Conservation (phyloP, 2,888 invertebrate species). For the Stratiomys singularior region DNA sequence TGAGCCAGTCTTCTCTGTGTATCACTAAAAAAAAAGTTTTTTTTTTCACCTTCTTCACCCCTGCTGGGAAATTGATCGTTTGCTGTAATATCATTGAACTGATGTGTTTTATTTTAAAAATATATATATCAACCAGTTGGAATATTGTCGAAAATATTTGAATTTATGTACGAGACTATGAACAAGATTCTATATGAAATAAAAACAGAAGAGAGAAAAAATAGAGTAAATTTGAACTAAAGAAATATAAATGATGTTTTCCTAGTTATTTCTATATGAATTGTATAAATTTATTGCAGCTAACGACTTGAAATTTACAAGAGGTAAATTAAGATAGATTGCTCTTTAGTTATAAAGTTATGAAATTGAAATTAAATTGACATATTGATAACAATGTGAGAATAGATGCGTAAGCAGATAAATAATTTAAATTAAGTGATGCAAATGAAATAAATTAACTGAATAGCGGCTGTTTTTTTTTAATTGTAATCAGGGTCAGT, state of each 20-base stretch:
- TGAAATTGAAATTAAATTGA: not conserved
- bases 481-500: not conserved
- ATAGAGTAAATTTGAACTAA: conserved; percentile 29
- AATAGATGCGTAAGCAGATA: conserved; percentile 18
- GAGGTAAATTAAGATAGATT: conserved; percentile 4
- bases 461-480: not conserved
- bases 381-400: conserved; percentile 19
- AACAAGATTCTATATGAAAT: conserved; percentile 22
- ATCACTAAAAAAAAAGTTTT: too few species aligned
- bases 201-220: too few species aligned
- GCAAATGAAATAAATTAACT: conserved; percentile 15
- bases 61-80: conserved; percentile 12
- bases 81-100: not conserved
- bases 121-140: not conserved
- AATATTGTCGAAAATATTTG: conserved; percentile 7
- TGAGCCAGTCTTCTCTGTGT: too few species aligned
- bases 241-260: conserved; percentile 20
- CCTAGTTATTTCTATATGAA: conserved; percentile 19
- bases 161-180: conserved; percentile 18
- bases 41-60: not conserved
- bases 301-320: not conserved
- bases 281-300: conserved; percentile 29
- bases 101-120: not conserved
- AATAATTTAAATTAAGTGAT: conserved; percentile 31
- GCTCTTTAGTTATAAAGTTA: conserved; percentile 20